phyloP scores from a whole-genome alignment of 1,140 invertebrate genomes.

The Trachelipus rathkii region DNA sequence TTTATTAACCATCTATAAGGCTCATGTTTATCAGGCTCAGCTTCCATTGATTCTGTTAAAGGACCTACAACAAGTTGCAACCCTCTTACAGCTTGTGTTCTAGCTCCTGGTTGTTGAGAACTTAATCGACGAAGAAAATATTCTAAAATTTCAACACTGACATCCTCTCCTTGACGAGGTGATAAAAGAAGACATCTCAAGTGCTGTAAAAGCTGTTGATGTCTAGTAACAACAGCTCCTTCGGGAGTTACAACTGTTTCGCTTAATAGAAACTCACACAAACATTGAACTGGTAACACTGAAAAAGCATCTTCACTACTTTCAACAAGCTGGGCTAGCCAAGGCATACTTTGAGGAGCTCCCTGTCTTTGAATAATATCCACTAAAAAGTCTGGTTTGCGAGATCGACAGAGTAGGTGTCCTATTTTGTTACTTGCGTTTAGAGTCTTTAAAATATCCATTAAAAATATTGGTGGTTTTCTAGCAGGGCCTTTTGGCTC shows the following conservation, averaged over 20 bases:
- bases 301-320: slow-evolving; percentile 79
- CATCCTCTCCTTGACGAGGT: slow-evolving; percentile 51
- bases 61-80: slow-evolving; percentile 61
- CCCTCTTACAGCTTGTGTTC: slow-evolving; percentile 71
- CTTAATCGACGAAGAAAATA: slow-evolving; percentile 83
- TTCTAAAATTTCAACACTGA: slow-evolving; percentile 75
- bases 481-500: slow-evolving; percentile 76
- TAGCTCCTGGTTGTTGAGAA: slow-evolving; percentile 69
- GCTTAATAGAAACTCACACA: slow-evolving; percentile 91
- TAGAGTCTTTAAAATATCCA: slow-evolving; percentile 75
- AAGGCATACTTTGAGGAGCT: slow-evolving; percentile 88
- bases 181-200: slow-evolving; percentile 57
- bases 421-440: slow-evolving; percentile 77
- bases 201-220: slow-evolving; percentile 73
- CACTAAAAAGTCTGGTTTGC: slow-evolving; percentile 85
- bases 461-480: slow-evolving; percentile 67
- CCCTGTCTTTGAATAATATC: slow-evolving; percentile 77
- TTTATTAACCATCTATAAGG: slow-evolving; percentile 68
- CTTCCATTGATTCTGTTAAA: slow-evolving; percentile 49
- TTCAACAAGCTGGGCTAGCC: slow-evolving; percentile 90
- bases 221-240: slow-evolving; percentile 59
- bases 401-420: slow-evolving; percentile 80
- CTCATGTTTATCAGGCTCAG: slow-evolving; percentile 48
- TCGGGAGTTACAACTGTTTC: slow-evolving; percentile 53
- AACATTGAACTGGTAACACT: slow-evolving; percentile 87